Base-by-base conservation (phyloP, 1,140 invertebrate genomes). In the Brachionus paranguensis region DNA sequence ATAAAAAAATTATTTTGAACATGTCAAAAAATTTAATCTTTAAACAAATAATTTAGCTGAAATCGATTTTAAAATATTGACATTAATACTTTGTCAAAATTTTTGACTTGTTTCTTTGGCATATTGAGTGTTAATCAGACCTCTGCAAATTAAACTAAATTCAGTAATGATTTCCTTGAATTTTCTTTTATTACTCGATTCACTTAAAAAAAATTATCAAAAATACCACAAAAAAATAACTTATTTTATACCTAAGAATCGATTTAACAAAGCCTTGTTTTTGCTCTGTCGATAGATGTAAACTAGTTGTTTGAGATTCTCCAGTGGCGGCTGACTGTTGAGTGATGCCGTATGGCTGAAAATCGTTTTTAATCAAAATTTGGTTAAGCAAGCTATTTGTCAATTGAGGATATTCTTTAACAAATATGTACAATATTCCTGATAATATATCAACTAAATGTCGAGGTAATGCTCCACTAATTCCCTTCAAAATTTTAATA, bases 371-470 rank as follows among this genome's bases (percentile, higher is more conserved):
- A n/a, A 81, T 81, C 27, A 81, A 68, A 43, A 81, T 60, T 68
- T 81, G 78, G 33, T 81, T 33, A 7, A 81, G n/a, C 14, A 81
- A 24, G 17, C 53, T 81, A 68, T 81, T 81, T 17, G 53, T 81
- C 47, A 81, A 37, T 47, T 81, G 78, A 2, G 78, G 78, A 81
- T 81, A 81, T 68, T 81, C 78, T 81, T 81, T 81, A 11, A 81
- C 53, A 68, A 64, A 81, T 33, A 45, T 64, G 14, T 64, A 64
- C 33, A 81, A 81, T 45, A 68, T 47, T 41, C 78, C 78, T 41
- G 78, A 60, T 27, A 81, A 14, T 24, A 81, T 81, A 43, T 81
- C 78, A 11, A 81, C 78, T 47, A 81, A 81, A 60, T 81, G 78
- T 29, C 78, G 50, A n/a, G 78, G 78, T 47, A 81, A 47, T 20